phyloP scores from a whole-genome alignment of 2,113 vertebrate genomes.

The Tachycineta bicolor region DNA sequence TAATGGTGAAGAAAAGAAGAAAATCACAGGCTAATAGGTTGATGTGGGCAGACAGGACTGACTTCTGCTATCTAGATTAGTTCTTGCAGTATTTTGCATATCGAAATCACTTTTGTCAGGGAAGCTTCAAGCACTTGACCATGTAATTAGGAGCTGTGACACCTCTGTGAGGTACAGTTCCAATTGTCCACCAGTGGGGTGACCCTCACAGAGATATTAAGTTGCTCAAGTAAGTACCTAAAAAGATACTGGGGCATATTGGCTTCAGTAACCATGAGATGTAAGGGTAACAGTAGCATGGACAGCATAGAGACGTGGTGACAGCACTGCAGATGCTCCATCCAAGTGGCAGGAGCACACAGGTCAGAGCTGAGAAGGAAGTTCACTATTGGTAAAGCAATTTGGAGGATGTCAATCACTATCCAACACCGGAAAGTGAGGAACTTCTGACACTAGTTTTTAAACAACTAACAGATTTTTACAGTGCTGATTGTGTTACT shows the following conservation, averaged over 20 bases:
- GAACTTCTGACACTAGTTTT: neutral
- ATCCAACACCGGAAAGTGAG: neutral
- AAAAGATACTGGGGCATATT: neutral
- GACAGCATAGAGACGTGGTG: fast-evolving
- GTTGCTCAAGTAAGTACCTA: neutral
- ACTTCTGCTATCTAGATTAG: slow-evolving; percentile 1
- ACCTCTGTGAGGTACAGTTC: neutral
- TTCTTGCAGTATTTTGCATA: neutral
- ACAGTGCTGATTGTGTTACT: neutral
- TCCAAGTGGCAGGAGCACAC: fast-evolving
- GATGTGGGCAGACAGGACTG: neutral
- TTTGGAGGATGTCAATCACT: neutral
- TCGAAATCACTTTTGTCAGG: neutral
- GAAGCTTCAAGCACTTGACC: neutral
- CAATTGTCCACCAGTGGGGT: fast-evolving
- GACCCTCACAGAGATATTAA: neutral
- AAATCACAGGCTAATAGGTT: slow-evolving; percentile 10
- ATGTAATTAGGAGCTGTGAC: neutral
- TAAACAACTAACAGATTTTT: neutral
- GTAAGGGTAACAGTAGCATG: neutral
- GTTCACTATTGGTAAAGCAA: neutral
- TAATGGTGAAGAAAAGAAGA: slow-evolving; percentile 17
- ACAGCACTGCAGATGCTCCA: fast-evolving
- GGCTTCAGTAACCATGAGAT: neutral
- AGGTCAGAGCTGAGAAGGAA: neutral